phyloP scores from a whole-genome alignment of 2,113 vertebrate species.

The Channa maculata region DNA sequence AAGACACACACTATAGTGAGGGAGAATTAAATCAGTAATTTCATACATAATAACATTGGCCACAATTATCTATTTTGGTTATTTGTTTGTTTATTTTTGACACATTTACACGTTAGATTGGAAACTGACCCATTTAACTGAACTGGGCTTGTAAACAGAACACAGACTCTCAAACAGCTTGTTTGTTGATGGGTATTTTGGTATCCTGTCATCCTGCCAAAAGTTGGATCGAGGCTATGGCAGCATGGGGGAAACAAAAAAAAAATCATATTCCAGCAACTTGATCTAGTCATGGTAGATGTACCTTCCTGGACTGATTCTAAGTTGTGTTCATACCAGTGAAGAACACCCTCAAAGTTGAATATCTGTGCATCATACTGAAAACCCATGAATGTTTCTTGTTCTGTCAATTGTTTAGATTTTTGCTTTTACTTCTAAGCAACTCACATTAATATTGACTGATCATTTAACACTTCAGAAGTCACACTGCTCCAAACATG shows the following conservation, averaged over 20 bases:
- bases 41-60: no score
- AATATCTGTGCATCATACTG: neutral
- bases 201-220: slow-evolving; percentile 2
- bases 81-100: neutral
- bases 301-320: slow-evolving; percentile 4
- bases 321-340: slow-evolving; percentile 6
- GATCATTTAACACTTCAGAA: slow-evolving; percentile 4
- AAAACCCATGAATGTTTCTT: neutral
- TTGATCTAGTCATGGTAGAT: neutral
- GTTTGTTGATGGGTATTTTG: neutral
- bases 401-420: neutral
- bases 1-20: no score
- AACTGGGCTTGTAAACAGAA: slow-evolving; percentile 20
- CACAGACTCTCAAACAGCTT: neutral
- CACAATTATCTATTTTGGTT: no score
- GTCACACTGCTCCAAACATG: slow-evolving; percentile 26
- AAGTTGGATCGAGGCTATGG: neutral
- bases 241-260: neutral
- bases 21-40: no score
- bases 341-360: slow-evolving; percentile 1
- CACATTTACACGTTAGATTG: neutral
- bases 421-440: neutral
- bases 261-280: slow-evolving; percentile 8
- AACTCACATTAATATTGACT: neutral
- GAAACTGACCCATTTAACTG: neutral